Percentiles rank a stretch among this genome's conserved stretches.
Evolutionary conservation across 2,797 vertebrate species (phyloP).

Genomic region (Falco novaeseelandiae): DNA sequence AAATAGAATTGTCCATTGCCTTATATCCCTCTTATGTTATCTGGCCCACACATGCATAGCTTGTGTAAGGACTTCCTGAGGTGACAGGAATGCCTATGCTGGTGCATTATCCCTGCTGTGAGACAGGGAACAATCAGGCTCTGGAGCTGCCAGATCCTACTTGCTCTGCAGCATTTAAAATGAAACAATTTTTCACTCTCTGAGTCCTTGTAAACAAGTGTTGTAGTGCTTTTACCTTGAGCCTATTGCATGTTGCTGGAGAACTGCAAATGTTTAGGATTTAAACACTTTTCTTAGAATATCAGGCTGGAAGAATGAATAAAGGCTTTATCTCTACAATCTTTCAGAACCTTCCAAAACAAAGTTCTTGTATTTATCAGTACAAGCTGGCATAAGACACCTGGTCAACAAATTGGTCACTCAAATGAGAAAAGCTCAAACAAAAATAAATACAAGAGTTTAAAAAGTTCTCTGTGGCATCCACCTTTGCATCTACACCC

Average conservation of each 20-base stretch:
- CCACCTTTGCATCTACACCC: not conserved
- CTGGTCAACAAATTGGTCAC: not conserved
- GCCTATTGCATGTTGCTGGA: not conserved
- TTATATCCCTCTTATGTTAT: not conserved
- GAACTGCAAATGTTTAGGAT: slow-evolving; percentile 42
- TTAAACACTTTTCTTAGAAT: slow-evolving; percentile 31
- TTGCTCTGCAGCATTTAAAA: slow-evolving; percentile 36
- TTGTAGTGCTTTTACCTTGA: slow-evolving; percentile 54
- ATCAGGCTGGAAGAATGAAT: not conserved
- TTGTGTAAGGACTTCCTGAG: not conserved
- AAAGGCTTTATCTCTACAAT: not conserved
- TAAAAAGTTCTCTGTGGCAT: not conserved
- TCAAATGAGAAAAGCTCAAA: not conserved
- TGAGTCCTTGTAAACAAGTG: slow-evolving; percentile 58
- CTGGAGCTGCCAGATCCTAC: not conserved
- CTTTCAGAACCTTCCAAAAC: slow-evolving; percentile 11
- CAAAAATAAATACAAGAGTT: not conserved
- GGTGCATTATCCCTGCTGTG: not conserved
- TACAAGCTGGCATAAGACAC: not conserved
- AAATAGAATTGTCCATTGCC: not conserved
- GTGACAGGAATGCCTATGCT: not conserved
- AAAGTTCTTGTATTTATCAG: not conserved
- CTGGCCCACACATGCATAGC: not conserved
- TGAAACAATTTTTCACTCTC: slow-evolving; percentile 33
- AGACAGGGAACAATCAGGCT: not conserved